Percentiles rank a stretch among this genome's conserved stretches.
phyloP scores from a whole-genome alignment of 2,888 invertebrate genomes.

The Pyrrhia umbra region DNA sequence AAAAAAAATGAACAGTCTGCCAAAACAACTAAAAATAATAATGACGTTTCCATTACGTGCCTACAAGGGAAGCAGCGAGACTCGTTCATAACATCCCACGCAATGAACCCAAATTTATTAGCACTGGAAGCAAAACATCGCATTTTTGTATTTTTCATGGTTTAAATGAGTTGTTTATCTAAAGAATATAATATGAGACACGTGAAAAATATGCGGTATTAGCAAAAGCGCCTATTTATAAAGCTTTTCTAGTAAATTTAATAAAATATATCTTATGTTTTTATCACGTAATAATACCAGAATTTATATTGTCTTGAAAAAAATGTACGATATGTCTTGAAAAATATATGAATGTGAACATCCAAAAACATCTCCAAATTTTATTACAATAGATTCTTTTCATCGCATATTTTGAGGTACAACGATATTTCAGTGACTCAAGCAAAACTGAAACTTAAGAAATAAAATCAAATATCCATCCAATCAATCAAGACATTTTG shows the following conservation, averaged over 20 bases:
- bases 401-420: background rate
- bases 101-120: constrained; percentile 46
- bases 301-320: background rate
- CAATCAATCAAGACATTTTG: constrained; percentile 17
- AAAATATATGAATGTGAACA: background rate
- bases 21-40: constrained; percentile 73
- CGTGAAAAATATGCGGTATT: constrained; percentile 16
- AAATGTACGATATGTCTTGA: background rate
- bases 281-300: background rate
- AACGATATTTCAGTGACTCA: background rate
- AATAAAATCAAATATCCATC: constrained; percentile 1
- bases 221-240: constrained; percentile 15
- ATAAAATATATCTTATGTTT: too few species aligned
- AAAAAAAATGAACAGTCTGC: constrained; percentile 64
- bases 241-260: background rate
- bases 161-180: constrained; percentile 45
- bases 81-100: constrained; percentile 57
- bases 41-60: constrained; percentile 62
- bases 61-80: constrained; percentile 56
- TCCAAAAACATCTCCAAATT: background rate
- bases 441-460: background rate
- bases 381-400: background rate
- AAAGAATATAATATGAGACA: constrained; percentile 20
- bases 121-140: constrained; percentile 42
- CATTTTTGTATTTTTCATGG: constrained; percentile 22